Base-by-base conservation (phyloP, 2,797 vertebrate species). In the Urosaurus nigricauda region DNA sequence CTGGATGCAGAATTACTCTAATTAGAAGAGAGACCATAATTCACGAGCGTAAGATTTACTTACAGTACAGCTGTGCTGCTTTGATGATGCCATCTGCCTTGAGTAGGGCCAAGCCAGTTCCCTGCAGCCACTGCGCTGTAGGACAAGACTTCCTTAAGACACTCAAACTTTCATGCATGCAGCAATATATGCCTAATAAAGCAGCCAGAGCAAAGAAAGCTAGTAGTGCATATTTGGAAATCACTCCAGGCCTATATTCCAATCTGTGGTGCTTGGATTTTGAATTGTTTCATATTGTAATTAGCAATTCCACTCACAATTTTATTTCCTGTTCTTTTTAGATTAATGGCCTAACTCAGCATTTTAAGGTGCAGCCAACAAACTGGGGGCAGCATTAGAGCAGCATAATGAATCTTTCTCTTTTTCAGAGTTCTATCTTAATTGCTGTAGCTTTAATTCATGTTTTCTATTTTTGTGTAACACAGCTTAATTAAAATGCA, bases 51-150 rank as follows among this genome's bases (percentile, higher is more conserved):
- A 74, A 91, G 91, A 95, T 79, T 91, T 93, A 79, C 17, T 94
- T 92, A 91, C 89, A 92, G 90, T 90, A 80, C 94, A 94, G 91
- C 93, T 95, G 92, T 93, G 93, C 91, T 91, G 86, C 89, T 91
- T 85, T 93, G 90, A 71, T 94, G 91, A 53, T 92, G 86, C 93
- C 93, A 93, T 94, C 93, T 94, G 94, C 92, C 79, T 91, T 78
- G 85, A 53, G 0, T 88, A 88, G 81, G 90, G 85, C 89, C 77
- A 43, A 89, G 86, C 92, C 93, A 92, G 87, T 86, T 93, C 81
- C 92, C 89, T 0, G 0, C 89, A 94, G 92, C 79, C 90, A 86
- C 37, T 53, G 53, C 14, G 0, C 58, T 65, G 79, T 79, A 37
- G 29, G 85, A 43, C 71, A 13, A 90, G 7, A 88, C 87, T 92